These are phyloP conservation scores for Apaloderma vittatum DNA, from an alignment of 2,113 vertebrate genomes.

Conservation along the genomic window DNA sequence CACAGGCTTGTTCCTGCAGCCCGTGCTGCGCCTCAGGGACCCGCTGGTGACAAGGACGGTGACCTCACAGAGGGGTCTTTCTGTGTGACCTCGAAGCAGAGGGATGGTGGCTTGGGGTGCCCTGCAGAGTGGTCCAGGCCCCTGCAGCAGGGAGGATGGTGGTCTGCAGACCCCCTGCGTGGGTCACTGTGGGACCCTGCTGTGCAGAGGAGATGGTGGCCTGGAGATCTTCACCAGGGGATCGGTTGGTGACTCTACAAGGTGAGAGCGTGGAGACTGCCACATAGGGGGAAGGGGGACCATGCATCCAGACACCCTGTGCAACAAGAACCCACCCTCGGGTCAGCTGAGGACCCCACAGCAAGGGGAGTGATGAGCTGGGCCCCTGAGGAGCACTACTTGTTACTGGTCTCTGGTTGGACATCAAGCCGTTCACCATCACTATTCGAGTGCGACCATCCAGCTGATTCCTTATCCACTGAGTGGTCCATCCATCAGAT, in stretches of 20 bases:
- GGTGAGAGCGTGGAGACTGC: too few relatives aligned
- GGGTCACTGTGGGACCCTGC: not conserved
- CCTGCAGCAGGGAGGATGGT: not conserved
- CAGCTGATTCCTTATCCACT: too few relatives aligned
- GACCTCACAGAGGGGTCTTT: not conserved
- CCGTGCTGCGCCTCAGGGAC: not conserved
- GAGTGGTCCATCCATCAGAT: too few relatives aligned
- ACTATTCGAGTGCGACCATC: too few relatives aligned
- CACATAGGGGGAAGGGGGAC: rapidly evolving
- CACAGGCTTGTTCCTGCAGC: not conserved
- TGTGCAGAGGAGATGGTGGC: not conserved
- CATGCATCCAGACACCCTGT: rapidly evolving
- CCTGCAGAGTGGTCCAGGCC: not conserved
- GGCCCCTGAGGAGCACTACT: not conserved
- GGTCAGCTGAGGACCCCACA: not conserved
- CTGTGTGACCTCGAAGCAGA: not conserved
- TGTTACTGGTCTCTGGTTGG: too few relatives aligned
- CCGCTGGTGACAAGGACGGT: not conserved
- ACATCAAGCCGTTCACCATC: too few relatives aligned
- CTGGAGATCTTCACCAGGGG: rapidly evolving
- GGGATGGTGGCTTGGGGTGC: not conserved
- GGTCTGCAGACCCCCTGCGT: rapidly evolving
- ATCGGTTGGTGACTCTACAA: rapidly evolving
- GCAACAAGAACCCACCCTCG: rapidly evolving
- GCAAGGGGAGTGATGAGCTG: not conserved